Conservation (phyloP, 2,113 vertebrate genomes). For the Genyomyrus donnyi region DNA sequence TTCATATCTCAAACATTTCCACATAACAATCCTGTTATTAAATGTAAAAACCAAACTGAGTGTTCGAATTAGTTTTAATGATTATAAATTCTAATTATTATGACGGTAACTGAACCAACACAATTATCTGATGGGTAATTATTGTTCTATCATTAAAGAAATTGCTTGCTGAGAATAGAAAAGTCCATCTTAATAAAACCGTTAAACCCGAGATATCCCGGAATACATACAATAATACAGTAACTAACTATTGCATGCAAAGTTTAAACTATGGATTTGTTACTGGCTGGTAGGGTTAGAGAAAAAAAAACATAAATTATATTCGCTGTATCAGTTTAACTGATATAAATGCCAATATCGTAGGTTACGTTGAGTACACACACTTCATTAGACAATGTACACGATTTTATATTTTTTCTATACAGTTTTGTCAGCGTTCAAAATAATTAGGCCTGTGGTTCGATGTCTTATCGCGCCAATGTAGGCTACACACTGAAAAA, state of each 20-base stretch:
- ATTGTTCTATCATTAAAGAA: neutral
- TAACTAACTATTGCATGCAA: neutral
- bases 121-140: neutral
- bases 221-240: neutral
- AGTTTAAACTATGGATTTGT: neutral
- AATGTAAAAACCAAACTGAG: neutral
- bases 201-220: neutral
- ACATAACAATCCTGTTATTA: neutral
- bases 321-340: neutral
- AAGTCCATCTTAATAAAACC: neutral
- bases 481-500: neutral
- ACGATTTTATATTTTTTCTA: neutral
- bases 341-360: neutral
- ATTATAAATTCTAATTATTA: neutral
- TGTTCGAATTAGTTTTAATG: neutral
- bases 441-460: neutral
- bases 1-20: conserved; percentile 3
- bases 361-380: neutral
- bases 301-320: neutral
- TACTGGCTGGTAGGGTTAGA: neutral
- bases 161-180: neutral
- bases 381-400: neutral
- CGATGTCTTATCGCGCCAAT: neutral
- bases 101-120: neutral
- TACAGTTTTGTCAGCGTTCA: neutral